Evolutionary conservation across 2,888 invertebrate species (phyloP).

Genomic region (Bellardia pandia): DNA sequence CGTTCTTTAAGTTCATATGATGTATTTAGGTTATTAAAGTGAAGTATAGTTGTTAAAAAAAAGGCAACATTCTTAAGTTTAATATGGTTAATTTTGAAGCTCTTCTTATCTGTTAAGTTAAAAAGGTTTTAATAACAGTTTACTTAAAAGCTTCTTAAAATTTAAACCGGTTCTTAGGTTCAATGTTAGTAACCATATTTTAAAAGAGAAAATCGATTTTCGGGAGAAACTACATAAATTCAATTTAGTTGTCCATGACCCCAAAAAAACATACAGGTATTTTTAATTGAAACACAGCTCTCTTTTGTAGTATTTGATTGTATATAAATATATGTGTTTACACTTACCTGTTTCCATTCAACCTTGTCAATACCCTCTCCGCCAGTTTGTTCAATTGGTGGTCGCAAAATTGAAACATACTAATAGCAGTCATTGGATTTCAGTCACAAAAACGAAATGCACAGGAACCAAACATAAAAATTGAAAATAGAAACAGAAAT

Average conservation of each 20-base stretch:
- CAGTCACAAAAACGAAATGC: constrained; percentile 7
- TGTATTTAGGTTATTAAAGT: too few relatives aligned
- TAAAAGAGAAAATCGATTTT: not conserved
- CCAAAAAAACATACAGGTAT: too few relatives aligned
- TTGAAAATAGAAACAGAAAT: not conserved
- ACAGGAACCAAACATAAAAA: constrained; percentile 6
- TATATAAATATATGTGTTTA: not conserved
- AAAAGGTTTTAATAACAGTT: not conserved
- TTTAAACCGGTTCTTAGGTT: not conserved
- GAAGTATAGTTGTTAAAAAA: too few relatives aligned
- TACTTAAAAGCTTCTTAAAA: not conserved
- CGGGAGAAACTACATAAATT: too few relatives aligned
- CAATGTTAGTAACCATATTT: too few relatives aligned
- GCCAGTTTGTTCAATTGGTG: constrained; percentile 89
- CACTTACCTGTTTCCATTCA: constrained; percentile 95
- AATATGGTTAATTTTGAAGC: not conserved
- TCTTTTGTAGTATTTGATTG: not conserved
- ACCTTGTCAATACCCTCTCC: constrained; percentile 90
- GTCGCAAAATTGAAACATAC: constrained; percentile 94
- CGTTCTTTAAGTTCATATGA: too few relatives aligned
- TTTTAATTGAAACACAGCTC: too few relatives aligned
- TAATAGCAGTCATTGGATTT: constrained; percentile 81
- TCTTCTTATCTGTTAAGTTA: not conserved
- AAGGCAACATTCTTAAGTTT: too few relatives aligned
- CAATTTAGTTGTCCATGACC: too few relatives aligned